A percentile compares a stretch with the other conserved stretches of the same genome.
These are phyloP conservation scores for Cosmia trapezina DNA, from an alignment of 2,888 invertebrate species.

Conservation along the genomic window DNA sequence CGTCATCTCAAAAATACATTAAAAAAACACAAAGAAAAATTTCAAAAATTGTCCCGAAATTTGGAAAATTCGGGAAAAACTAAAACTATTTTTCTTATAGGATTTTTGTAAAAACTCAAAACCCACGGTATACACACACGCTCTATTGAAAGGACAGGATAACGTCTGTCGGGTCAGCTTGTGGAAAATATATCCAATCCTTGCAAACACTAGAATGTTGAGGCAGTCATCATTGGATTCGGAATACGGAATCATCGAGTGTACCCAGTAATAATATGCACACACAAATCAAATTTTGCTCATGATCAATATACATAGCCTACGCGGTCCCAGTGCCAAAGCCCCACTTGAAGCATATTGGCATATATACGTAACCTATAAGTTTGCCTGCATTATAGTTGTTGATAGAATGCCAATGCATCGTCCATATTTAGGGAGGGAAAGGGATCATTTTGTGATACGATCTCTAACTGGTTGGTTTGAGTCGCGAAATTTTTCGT, in stretches of 20 bases:
- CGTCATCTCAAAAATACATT: too few species aligned
- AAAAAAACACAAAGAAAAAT: neutral
- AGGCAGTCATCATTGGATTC: neutral
- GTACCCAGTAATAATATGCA: conserved; percentile 12
- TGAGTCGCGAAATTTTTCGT: neutral
- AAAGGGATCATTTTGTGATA: neutral
- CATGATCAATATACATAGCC: conserved; percentile 23
- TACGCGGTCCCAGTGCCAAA: conserved; percentile 46
- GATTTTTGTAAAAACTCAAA: neutral
- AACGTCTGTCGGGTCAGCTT: neutral
- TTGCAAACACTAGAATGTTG: neutral
- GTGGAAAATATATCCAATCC: neutral
- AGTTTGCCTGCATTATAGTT: conserved; percentile 28
- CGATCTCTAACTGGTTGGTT: neutral
- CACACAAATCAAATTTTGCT: conserved; percentile 26
- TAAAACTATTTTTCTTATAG: too few species aligned
- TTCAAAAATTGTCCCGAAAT: too few species aligned
- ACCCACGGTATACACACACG: neutral
- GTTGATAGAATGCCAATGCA: conserved; percentile 46
- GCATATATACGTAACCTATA: conserved; percentile 17
- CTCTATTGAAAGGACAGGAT: neutral
- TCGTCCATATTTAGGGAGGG: neutral
- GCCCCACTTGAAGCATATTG: conserved; percentile 45
- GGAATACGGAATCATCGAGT: neutral
- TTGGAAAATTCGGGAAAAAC: neutral